Conservation (phyloP, 2,113 vertebrate species). For the Actenoides lindsayi region DNA sequence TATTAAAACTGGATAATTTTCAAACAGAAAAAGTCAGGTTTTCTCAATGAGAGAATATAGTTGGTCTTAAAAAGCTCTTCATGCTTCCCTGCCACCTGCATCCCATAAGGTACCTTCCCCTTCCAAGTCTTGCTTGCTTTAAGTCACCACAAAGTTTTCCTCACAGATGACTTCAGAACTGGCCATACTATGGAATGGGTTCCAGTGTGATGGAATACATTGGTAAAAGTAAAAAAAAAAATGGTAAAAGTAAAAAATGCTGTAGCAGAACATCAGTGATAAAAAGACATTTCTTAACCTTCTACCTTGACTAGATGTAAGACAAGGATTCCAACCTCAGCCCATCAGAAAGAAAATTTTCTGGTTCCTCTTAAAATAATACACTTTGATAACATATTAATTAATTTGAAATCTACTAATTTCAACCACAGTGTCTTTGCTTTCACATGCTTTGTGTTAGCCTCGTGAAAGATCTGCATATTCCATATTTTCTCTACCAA, state of each 20-base stretch:
- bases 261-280: background rate
- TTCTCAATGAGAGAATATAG: background rate
- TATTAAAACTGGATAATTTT: background rate
- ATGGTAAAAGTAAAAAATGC: background rate
- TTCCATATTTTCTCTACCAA: background rate
- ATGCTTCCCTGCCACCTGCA: background rate
- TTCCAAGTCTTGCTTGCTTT: background rate
- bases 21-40: background rate
- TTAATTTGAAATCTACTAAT: background rate
- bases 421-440: background rate
- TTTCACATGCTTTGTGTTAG: background rate
- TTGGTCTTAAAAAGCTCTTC: background rate
- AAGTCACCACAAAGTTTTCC: background rate
- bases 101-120: background rate
- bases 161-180: accelerated
- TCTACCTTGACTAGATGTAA: background rate
- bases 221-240: background rate
- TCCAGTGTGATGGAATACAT: background rate
- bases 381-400: background rate
- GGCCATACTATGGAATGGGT: background rate
- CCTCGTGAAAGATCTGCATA: background rate
- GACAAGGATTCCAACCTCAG: background rate
- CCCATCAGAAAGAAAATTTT: background rate
- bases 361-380: background rate
- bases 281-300: background rate